Base-by-base conservation (phyloP, 1,140 invertebrate genomes). In the Archivesica marissinica region DNA sequence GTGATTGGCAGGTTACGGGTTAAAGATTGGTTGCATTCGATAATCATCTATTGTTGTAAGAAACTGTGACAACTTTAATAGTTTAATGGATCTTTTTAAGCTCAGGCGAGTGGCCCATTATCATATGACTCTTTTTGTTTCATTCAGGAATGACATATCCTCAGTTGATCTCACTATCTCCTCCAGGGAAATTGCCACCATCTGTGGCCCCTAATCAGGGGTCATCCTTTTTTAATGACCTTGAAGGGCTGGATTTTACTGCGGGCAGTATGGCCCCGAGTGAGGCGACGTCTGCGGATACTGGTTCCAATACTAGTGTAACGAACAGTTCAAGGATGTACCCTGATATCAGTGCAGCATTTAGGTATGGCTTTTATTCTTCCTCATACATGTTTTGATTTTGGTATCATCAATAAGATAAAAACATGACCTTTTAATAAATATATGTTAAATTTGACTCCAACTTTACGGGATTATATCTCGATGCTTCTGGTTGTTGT, bases 261-360 rank as follows among this genome's bases (percentile, higher is more conserved):
- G 7, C 30, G 59, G 23, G 15, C 15, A 28, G 25, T 59, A 25
- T 38, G 25, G n/a, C 41, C 66, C 39, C 80, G 17, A 56, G 41
- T 76, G 47, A 54, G 20, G 30, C 66, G 33, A 47, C 33, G n/a
- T n/a, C n/a, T n/a, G n/a, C n/a, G 20, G 88, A 83, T 52, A 76
- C 87, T 2, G 88, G 88, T 17, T 20, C 85, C 20, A 88, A 90
- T 50, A 87, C 88, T 50, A 38, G 28, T 44, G n/a, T 41, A 44
- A 86, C 75, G 7, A 50, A 50, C 28, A 77, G 25, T 13, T 33
- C 80, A 20, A 75, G 83, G 70, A 39, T 87, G 3, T 93, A 93
- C 64, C 92, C 91, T 61, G 91, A 93, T 77, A 91, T 92, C 20
- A 91, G 91, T 70, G 86, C 86, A 85, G 90, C 88, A 17, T 93